These are phyloP conservation scores for Oscheius sp. DNA, from an alignment of 2,888 invertebrate genomes.

Conservation along the genomic window DNA sequence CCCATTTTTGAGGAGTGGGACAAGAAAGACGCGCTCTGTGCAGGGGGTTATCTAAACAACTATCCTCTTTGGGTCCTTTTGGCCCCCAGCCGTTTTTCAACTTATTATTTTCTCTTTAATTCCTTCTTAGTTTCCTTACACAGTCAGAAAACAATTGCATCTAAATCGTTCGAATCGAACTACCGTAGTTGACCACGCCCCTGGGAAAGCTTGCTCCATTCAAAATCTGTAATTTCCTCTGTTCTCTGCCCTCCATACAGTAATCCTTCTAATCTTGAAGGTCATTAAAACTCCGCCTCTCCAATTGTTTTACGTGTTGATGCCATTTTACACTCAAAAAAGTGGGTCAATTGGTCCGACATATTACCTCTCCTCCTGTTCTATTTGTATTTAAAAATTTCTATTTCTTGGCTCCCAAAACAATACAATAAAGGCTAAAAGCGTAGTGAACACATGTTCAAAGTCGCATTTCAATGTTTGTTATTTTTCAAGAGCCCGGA, in stretches of 20 bases:
- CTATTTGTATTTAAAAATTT: no score
- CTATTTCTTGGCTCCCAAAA: no score
- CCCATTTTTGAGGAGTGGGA: constrained; percentile 9
- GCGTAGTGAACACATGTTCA: constrained; percentile 28
- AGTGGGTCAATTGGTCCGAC: no score
- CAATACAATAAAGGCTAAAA: no score
- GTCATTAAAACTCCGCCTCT: no score
- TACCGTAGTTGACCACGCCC: not conserved
- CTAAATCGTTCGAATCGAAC: not conserved
- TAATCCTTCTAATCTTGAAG: no score
- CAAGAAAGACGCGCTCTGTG: constrained; percentile 3
- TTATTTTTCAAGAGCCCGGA: constrained; percentile 10
- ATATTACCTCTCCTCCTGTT: no score
- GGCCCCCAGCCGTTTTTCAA: not conserved
- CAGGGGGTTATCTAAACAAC: constrained; percentile 25
- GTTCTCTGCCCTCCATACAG: not conserved
- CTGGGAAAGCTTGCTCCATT: not conserved
- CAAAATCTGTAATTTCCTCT: not conserved
- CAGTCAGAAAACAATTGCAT: no score
- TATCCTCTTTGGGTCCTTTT: not conserved
- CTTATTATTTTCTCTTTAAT: not conserved
- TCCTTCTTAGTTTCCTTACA: not conserved
- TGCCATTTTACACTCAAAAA: no score
- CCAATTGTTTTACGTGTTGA: no score
- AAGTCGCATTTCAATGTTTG: constrained; percentile 18